These are phyloP conservation scores for Colistium nudipinnis DNA, from an alignment of 2,113 vertebrate genomes.

Conservation along the genomic window DNA sequence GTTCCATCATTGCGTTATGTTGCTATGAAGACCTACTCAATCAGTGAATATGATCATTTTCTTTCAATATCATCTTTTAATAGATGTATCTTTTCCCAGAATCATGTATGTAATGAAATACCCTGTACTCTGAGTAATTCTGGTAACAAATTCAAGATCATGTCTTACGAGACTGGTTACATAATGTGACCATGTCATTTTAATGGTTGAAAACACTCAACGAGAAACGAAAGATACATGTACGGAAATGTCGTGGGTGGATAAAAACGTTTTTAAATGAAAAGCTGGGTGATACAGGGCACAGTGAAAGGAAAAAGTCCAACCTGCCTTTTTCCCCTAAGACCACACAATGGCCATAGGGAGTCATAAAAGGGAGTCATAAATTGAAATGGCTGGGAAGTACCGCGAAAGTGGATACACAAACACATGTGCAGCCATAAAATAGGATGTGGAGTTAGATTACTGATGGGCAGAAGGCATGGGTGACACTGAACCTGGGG, in stretches of 20 bases:
- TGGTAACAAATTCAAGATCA: not conserved
- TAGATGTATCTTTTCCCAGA: not conserved
- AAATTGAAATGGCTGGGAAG: not conserved
- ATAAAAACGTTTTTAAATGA: too few species aligned
- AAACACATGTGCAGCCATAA: not conserved
- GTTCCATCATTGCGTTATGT: too few species aligned
- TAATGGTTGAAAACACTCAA: too few species aligned
- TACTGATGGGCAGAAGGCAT: not conserved
- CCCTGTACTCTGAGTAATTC: not conserved
- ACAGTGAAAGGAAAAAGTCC: too few species aligned
- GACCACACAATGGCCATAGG: not conserved
- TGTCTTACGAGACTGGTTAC: too few species aligned
- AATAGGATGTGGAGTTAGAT: not conserved
- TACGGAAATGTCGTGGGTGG: too few species aligned
- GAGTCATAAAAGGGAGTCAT: not conserved
- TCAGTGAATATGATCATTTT: not conserved
- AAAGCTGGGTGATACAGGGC: too few species aligned
- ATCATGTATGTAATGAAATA: slow-evolving; percentile 24
- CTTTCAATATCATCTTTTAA: slow-evolving; percentile 1
- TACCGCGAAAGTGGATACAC: not conserved
- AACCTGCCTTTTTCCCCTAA: too few species aligned
- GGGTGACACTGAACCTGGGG: slow-evolving; percentile 2
- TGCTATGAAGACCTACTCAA: not conserved
- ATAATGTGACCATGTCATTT: too few species aligned
- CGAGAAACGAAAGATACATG: too few species aligned